phyloP scores from a whole-genome alignment of 2,797 vertebrate genomes.

The Trachops cirrhosus region DNA sequence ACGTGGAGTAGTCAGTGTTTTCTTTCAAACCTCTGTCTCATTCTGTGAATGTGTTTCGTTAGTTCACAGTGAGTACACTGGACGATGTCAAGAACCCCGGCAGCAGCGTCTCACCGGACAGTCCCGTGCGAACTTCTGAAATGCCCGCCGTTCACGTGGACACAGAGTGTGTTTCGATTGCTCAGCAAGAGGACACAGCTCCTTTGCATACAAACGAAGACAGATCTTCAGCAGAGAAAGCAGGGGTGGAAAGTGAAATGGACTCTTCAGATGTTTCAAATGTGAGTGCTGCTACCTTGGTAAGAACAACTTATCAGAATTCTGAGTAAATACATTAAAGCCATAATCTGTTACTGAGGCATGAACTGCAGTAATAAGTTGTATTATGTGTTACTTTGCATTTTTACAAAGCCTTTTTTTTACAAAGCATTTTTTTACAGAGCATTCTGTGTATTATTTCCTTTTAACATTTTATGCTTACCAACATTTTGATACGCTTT shows the following conservation, averaged over 20 bases:
- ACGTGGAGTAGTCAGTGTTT: neutral
- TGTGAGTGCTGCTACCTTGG: conserved; percentile 96
- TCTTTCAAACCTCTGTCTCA: conserved; percentile 22
- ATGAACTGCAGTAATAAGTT: neutral
- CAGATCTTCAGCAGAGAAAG: conserved; percentile 82
- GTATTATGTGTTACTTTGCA: neutral
- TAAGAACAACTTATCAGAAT: conserved; percentile 77
- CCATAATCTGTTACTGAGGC: neutral
- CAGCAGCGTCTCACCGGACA: conserved; percentile 78
- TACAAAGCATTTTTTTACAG: neutral
- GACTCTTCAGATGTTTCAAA: conserved; percentile 98
- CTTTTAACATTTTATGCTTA: conserved; percentile 13
- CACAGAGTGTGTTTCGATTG: conserved; percentile 64
- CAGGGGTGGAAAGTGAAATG: conserved; percentile 91
- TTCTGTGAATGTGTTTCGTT: conserved; percentile 73
- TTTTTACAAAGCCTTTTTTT: conserved; percentile 9
- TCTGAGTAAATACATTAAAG: conserved; percentile 51
- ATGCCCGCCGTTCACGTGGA: conserved; percentile 74
- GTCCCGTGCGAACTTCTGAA: conserved; percentile 71
- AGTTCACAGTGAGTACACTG: conserved; percentile 86
- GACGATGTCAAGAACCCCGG: conserved; percentile 84
- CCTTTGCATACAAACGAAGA: conserved; percentile 80
- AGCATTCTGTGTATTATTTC: neutral
- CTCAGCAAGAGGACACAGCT: conserved; percentile 75
- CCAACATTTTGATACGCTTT: neutral